A percentile compares a stretch with the other conserved stretches of the same genome.
These are phyloP conservation scores for Melieria omissa DNA, from an alignment of 2,888 invertebrate genomes.

Conservation along the genomic window DNA sequence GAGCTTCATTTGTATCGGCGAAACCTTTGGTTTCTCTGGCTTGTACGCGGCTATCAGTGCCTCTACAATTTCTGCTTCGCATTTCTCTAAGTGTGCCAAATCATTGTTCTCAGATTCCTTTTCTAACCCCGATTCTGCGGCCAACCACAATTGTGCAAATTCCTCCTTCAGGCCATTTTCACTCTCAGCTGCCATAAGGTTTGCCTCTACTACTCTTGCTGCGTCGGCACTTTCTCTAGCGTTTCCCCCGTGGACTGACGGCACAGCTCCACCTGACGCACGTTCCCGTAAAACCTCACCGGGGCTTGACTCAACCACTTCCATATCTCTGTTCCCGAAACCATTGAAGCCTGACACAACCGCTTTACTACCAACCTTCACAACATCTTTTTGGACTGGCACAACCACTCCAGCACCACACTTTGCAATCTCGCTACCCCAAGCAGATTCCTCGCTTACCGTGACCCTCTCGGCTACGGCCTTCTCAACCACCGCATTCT, in stretches of 20 bases:
- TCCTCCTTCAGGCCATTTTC: background rate
- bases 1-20: constrained; percentile 10
- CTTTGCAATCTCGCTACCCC: background rate
- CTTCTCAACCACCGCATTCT: background rate
- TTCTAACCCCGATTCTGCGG: background rate
- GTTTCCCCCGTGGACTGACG: too few relatives aligned
- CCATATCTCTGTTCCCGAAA: too few relatives aligned
- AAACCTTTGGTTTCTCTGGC: background rate
- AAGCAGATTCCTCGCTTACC: background rate
- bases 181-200: background rate
- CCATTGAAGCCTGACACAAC: too few relatives aligned
- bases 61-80: background rate
- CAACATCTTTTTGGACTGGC: constrained; percentile 1
- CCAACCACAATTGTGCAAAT: background rate
- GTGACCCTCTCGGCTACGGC: constrained; percentile 2
- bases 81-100: background rate
- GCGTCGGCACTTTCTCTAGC: background rate
- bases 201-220: background rate
- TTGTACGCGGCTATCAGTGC: background rate
- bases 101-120: constrained; percentile 6
- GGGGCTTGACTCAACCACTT: too few relatives aligned
- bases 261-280: too few relatives aligned
- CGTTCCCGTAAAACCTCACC: too few relatives aligned
- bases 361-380: too few relatives aligned
- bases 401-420: constrained; percentile 11